Evolutionary conservation across 2,113 vertebrate genomes (phyloP).

Genomic region (Probosciger aterrimus): DNA sequence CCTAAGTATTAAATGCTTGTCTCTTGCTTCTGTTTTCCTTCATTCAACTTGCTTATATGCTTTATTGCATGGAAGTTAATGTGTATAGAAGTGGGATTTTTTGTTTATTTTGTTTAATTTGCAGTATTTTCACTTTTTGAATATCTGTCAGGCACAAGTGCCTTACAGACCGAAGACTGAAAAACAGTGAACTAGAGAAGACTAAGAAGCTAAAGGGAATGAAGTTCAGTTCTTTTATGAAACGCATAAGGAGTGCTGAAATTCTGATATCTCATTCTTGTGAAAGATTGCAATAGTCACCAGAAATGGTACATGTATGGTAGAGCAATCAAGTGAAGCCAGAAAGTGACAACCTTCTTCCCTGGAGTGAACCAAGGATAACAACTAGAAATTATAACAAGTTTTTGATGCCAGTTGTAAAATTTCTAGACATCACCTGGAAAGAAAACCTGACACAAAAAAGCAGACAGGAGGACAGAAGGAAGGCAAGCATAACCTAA

Average conservation of each 20-base stretch:
- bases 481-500: not conserved
- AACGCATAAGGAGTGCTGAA: not conserved
- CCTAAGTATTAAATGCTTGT: not conserved
- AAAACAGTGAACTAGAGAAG: not conserved
- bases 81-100: not conserved
- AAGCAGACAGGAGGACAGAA: not conserved
- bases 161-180: not conserved
- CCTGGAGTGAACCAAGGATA: slow-evolving; percentile 5
- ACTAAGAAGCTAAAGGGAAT: not conserved
- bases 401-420: slow-evolving; percentile 19
- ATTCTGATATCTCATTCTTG: slow-evolving; percentile 20
- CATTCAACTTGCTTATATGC: not conserved
- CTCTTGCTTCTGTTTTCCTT: not conserved
- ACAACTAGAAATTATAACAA: slow-evolving; percentile 39
- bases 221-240: not conserved
- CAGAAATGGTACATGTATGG: not conserved
- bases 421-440: slow-evolving; percentile 31
- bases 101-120: not conserved
- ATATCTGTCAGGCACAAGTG: not conserved
- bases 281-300: slow-evolving; percentile 6
- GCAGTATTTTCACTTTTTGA: not conserved
- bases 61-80: not conserved
- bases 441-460: slow-evolving; percentile 15
- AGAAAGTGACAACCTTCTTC: slow-evolving; percentile 18
- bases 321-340: slow-evolving; percentile 30